Evolutionary conservation across 2,888 invertebrate genomes (phyloP).

Genomic region (Folsomia manolachei): DNA sequence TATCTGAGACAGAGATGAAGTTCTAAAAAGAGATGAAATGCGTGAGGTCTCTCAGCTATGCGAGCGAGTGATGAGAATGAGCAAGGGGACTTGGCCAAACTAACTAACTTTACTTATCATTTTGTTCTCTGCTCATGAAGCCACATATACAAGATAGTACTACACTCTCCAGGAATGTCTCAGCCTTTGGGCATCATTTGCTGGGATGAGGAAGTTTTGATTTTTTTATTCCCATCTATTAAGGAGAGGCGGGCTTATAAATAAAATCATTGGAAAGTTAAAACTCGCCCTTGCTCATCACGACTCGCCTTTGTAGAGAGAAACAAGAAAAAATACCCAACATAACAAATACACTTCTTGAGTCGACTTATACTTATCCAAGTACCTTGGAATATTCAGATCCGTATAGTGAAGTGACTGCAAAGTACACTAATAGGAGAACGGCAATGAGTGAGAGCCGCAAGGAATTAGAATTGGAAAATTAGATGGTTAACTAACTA

Average conservation of each 20-base stretch:
- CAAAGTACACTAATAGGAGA: background rate
- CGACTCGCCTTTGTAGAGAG: conserved; percentile 25
- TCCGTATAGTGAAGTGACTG: background rate
- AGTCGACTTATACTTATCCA: too few species aligned
- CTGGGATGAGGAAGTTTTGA: conserved; percentile 1
- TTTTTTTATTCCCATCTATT: conserved; percentile 46
- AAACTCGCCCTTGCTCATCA: conserved; percentile 44
- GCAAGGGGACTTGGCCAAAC: background rate
- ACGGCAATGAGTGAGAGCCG: background rate
- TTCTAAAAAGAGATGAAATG: conserved; percentile 20
- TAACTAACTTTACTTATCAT: background rate
- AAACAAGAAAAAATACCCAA: conserved; percentile 16
- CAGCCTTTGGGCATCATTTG: conserved; percentile 40
- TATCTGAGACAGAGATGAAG: conserved; percentile 12
- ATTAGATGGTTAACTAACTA: background rate
- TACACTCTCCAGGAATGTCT: conserved; percentile 35
- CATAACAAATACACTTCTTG: conserved; percentile 15
- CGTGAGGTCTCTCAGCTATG: conserved; percentile 19
- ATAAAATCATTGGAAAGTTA: conserved; percentile 33
- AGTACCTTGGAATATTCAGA: too few species aligned
- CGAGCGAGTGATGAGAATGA: conserved; percentile 13
- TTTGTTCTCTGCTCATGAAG: conserved; percentile 10
- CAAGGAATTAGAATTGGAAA: conserved; percentile 1
- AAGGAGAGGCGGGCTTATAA: conserved; percentile 39
- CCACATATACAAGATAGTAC: too few species aligned